phyloP scores from a whole-genome alignment of 2,888 invertebrate species.

The Trichogramma evanescens region DNA sequence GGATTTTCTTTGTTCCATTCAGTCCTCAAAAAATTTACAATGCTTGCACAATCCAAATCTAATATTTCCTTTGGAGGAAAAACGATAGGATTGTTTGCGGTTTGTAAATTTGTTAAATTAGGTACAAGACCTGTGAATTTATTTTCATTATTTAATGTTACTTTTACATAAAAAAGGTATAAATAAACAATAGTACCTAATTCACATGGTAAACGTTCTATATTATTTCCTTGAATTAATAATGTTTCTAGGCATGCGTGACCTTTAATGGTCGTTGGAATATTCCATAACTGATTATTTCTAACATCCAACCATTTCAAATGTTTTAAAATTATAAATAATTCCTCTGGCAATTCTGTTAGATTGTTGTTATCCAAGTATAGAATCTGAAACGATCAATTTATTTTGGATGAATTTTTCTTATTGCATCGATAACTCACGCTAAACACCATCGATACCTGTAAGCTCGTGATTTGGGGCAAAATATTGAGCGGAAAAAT shows the following conservation, averaged over 20 bases:
- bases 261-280: conserved; percentile 55
- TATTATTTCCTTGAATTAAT: conserved; percentile 57
- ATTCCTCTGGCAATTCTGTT: conserved; percentile 51
- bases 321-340: conserved; percentile 53
- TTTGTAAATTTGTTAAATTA: conserved; percentile 57
- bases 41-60: conserved; percentile 48
- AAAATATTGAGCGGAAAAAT: conserved; percentile 17
- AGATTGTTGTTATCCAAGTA: conserved; percentile 55
- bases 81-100: conserved; percentile 56
- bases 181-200: conserved; percentile 47
- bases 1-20: conserved; percentile 41
- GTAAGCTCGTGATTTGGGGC: conserved; percentile 7
- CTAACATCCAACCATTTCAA: conserved; percentile 62
- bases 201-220: conserved; percentile 57
- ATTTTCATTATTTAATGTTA: not conserved
- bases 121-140: conserved; percentile 40
- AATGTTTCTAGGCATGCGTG: conserved; percentile 58
- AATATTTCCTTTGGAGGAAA: conserved; percentile 55
- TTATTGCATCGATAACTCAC: not conserved
- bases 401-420: not conserved
- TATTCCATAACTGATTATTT: conserved; percentile 52
- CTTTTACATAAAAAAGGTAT: not conserved
- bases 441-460: conserved; percentile 8
- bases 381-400: conserved; percentile 44
- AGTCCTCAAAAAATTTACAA: conserved; percentile 44